Evolutionary conservation across 1,140 invertebrate genomes (phyloP), one percentile per base, ranked within the genome.

Genomic region (Drosophila trapezifrons): DNA sequence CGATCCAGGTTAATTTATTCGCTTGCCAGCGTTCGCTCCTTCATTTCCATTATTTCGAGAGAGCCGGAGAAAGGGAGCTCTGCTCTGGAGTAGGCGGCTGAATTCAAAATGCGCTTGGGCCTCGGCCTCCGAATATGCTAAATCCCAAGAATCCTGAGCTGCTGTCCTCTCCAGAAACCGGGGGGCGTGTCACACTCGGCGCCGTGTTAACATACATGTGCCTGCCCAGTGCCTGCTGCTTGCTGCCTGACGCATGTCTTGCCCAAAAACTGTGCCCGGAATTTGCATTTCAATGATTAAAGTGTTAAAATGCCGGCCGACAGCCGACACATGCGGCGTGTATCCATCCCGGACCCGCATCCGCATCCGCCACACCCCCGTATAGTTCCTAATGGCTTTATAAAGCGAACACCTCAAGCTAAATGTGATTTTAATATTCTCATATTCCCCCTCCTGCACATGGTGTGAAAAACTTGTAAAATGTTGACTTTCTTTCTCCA

Each of bases 281-380:
- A 85, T 85, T 85, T 86, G 82, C 82, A 85, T 85, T 86, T 84
- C 69, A 81, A 85, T 85, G 82, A 75, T 75, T 55, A 86, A 85
- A 85, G 82, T 85, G 82, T 78, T 86, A 64, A 86, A 86, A 67
- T 72, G 60, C 60, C 58, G 38, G 38, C 51, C 51, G 49, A 42
- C 37, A 38, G 32, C 42, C 49, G 58, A 63, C 57, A 76, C 46
- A 51, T 79, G 59, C 29, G 63, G 40, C 37, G 40, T 29, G 20
- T 55, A 54, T 54, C 27, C 29, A 29, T 54, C 20, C 29, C 20
- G 59, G 56, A 20, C 29, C 25, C 55, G 8, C 20, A 35, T 29
- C 42, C 43, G 9, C 60, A 46, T n/a, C 15, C 18, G 5, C n/a
- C 15, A 4, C 40, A 29, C n/a, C 32, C 7, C 17, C 25, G 25